Percentiles rank a stretch among this genome's conserved stretches.
Conservation (phyloP, 2,113 vertebrate species). For the Trachemys scripta region DNA sequence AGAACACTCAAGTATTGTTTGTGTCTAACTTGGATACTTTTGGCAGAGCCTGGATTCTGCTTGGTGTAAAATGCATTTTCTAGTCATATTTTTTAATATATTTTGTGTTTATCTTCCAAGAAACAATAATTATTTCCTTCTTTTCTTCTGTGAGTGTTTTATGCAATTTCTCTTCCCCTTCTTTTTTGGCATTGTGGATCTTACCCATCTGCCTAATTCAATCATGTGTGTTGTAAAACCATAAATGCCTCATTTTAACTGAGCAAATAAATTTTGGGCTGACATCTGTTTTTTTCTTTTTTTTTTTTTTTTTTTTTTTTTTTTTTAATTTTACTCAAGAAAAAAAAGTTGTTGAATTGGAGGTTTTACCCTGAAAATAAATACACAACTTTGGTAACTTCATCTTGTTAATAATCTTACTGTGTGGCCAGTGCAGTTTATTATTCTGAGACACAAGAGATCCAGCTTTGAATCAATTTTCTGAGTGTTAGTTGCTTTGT, state of each 20-base stretch:
- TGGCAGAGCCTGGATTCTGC: not conserved
- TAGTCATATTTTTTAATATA: not conserved
- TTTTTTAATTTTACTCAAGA: not conserved
- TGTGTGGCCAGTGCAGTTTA: constrained; percentile 1
- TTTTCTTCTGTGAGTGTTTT: not conserved
- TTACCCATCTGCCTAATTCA: constrained; percentile 15
- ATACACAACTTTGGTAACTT: constrained; percentile 6
- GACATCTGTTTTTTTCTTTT: constrained; percentile 19
- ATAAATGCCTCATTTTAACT: constrained; percentile 69
- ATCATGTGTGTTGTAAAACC: constrained; percentile 57
- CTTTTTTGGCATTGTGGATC: not conserved
- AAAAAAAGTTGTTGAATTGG: not conserved
- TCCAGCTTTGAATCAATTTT: accelerated
- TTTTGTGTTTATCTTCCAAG: not conserved
- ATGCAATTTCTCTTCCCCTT: not conserved
- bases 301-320: not conserved
- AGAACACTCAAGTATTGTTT: not conserved
- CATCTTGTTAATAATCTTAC: not conserved
- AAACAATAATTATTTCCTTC: constrained; percentile 12
- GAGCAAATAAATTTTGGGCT: constrained; percentile 43
- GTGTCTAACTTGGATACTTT: not conserved
- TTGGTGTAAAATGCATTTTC: constrained; percentile 6
- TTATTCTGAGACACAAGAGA: not conserved
- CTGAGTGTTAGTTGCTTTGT: not conserved
- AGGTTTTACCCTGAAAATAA: constrained; percentile 69